These are phyloP conservation scores for Bradypodion pumilum DNA, from an alignment of 2,797 vertebrate genomes.

Conservation along the genomic window DNA sequence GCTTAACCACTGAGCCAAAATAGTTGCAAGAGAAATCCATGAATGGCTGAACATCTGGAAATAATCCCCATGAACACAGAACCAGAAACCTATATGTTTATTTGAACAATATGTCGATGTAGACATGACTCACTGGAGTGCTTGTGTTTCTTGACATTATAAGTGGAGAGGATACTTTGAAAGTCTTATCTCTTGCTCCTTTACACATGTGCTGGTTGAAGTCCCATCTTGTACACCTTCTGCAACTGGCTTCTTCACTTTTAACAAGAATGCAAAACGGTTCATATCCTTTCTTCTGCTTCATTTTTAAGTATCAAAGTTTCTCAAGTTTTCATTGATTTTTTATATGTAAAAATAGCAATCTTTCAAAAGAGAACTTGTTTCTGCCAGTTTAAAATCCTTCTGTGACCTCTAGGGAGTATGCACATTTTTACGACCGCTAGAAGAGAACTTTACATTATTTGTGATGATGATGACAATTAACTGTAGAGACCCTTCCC, in stretches of 20 bases:
- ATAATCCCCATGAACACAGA: not conserved
- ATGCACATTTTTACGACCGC: too few relatives aligned
- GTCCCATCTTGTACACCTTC: slow-evolving; percentile 14
- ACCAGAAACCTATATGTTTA: not conserved
- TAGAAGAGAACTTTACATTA: too few relatives aligned
- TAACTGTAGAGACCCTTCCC: too few relatives aligned
- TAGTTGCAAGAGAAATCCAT: not conserved
- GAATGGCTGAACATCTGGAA: slow-evolving; percentile 5
- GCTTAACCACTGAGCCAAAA: too few relatives aligned
- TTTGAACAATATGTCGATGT: slow-evolving; percentile 3
- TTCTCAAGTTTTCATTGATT: not conserved
- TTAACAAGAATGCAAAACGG: not conserved
- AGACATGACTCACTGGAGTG: not conserved
- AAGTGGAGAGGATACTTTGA: not conserved
- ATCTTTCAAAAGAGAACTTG: not conserved
- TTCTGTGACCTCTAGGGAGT: too few relatives aligned
- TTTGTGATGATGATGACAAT: too few relatives aligned
- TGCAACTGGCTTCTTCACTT: not conserved
- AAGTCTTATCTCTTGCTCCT: not conserved
- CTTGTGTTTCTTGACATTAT: slow-evolving; percentile 2
- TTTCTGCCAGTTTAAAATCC: too few relatives aligned
- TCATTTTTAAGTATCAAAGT: not conserved
- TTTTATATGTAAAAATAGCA: not conserved
- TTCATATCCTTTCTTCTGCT: not conserved
- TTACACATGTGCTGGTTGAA: slow-evolving; percentile 14